These are phyloP conservation scores for Cetoscarus ocellatus DNA, from an alignment of 2,797 vertebrate species.

Conservation along the genomic window DNA sequence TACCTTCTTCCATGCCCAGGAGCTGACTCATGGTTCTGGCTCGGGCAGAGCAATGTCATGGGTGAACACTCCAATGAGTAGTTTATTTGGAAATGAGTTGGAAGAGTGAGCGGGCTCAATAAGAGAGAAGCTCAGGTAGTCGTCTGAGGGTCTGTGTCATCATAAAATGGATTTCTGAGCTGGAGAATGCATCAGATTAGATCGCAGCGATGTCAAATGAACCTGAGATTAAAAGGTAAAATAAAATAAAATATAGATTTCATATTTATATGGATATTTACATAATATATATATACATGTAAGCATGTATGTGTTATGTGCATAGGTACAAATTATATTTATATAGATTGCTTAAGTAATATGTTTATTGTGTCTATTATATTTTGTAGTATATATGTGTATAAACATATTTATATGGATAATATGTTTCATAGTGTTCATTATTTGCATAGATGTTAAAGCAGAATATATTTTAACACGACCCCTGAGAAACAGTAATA, in stretches of 20 bases:
- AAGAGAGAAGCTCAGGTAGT: slow-evolving; percentile 65
- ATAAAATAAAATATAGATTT: not conserved
- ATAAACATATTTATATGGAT: too few species aligned
- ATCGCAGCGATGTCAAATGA: slow-evolving; percentile 25
- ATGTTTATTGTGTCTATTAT: too few species aligned
- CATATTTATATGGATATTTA: too few species aligned
- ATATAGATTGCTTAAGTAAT: too few species aligned
- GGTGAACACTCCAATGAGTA: slow-evolving; percentile 71
- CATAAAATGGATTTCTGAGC: slow-evolving; percentile 34
- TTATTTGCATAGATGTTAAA: too few species aligned
- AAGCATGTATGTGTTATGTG: too few species aligned
- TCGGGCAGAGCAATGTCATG: slow-evolving; percentile 62
- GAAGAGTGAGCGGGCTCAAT: slow-evolving; percentile 34
- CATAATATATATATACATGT: too few species aligned
- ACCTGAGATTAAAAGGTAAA: slow-evolving; percentile 23
- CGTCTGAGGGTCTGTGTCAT: slow-evolving; percentile 27
- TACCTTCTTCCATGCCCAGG: slow-evolving; percentile 40
- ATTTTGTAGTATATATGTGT: too few species aligned
- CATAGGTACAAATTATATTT: too few species aligned
- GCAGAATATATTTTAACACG: too few species aligned
- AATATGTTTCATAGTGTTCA: too few species aligned
- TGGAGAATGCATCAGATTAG: slow-evolving; percentile 32
- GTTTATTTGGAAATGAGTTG: slow-evolving; percentile 66
- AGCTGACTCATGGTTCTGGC: slow-evolving; percentile 63
- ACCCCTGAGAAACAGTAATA: too few species aligned